These are phyloP conservation scores for Ellobium chinense DNA, from an alignment of 2,888 invertebrate genomes.

Conservation along the genomic window DNA sequence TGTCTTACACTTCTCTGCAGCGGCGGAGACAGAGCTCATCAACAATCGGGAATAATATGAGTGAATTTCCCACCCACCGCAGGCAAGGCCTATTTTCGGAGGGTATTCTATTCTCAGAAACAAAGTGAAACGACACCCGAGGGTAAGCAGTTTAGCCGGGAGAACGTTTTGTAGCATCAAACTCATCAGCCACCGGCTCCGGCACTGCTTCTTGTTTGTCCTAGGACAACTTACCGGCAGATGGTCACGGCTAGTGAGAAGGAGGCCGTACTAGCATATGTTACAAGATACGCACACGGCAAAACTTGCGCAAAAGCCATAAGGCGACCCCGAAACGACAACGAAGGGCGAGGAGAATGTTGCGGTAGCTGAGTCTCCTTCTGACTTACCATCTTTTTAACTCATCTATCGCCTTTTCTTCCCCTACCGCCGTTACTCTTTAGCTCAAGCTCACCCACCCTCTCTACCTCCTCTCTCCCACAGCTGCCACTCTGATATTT, in stretches of 20 bases:
- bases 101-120: background rate
- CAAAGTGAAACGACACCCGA: background rate
- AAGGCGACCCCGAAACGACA: too few species aligned
- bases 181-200: background rate
- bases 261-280: conserved; percentile 12
- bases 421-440: too few species aligned
- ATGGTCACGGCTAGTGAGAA: conserved; percentile 17
- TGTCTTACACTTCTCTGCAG: too few species aligned
- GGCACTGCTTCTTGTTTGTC: background rate
- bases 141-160: background rate
- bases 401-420: too few species aligned
- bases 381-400: too few species aligned
- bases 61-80: background rate
- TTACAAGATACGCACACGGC: conserved; percentile 25
- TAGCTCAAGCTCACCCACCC: too few species aligned
- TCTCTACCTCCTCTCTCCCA: too few species aligned
- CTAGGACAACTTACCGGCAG: conserved; percentile 13
- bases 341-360: too few species aligned
- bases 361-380: too few species aligned
- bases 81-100: background rate
- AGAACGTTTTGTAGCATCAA: background rate
- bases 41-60: too few species aligned
- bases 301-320: conserved; percentile 2
- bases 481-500: too few species aligned
- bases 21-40: too few species aligned